These are phyloP conservation scores for Micrasema longulum DNA, from an alignment of 1,140 invertebrate genomes.

Conservation along the genomic window DNA sequence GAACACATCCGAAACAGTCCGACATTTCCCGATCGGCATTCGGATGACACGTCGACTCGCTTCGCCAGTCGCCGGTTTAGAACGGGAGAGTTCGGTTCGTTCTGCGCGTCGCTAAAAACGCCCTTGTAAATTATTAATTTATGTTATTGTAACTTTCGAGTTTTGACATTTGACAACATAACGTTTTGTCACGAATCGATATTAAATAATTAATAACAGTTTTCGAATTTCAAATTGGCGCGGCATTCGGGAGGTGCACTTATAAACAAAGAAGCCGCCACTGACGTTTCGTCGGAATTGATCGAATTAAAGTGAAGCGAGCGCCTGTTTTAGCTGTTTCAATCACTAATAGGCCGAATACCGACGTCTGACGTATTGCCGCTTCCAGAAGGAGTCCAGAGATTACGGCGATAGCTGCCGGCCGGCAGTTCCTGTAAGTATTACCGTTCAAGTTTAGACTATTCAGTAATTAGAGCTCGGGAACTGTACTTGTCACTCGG, in stretches of 20 bases:
- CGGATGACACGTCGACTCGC: conserved; percentile 51
- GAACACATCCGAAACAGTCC: conserved; percentile 51
- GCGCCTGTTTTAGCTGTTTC: conserved; percentile 28
- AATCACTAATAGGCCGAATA: conserved; percentile 16
- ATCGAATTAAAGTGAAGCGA: conserved; percentile 37
- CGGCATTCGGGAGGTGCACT: neutral
- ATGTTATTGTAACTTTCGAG: conserved; percentile 36
- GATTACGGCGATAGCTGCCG: conserved; percentile 16
- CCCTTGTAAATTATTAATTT: conserved; percentile 38
- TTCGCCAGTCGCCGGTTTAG: conserved; percentile 49
- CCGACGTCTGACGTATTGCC: conserved; percentile 9
- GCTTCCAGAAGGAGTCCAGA: conserved; percentile 16
- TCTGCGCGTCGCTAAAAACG: conserved; percentile 6
- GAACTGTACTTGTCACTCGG: no score
- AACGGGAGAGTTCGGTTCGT: conserved; percentile 41
- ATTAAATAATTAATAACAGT: neutral
- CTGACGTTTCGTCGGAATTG: conserved; percentile 37
- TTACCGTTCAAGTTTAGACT: neutral
- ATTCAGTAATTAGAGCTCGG: neutral
- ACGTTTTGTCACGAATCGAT: neutral
- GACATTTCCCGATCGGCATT: conserved; percentile 37
- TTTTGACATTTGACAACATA: conserved; percentile 29
- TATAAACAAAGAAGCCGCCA: conserved; percentile 31
- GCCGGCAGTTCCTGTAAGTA: conserved; percentile 22
- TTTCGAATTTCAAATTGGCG: neutral